Conservation (phyloP, 2,113 vertebrate genomes). For the Sapayoa aenigma region DNA sequence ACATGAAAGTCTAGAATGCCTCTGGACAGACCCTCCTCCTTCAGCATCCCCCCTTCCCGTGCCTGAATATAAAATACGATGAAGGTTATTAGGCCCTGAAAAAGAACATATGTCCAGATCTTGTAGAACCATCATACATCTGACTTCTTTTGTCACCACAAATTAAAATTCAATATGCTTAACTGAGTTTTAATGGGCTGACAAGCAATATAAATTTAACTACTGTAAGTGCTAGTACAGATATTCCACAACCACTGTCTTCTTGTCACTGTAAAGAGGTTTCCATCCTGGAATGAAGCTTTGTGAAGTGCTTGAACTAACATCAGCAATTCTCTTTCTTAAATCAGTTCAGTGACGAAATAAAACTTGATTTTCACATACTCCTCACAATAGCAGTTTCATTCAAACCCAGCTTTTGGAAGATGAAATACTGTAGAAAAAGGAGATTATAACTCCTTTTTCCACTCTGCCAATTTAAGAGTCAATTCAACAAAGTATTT, state of each 20-base stretch:
- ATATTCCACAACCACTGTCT: neutral
- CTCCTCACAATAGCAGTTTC: neutral
- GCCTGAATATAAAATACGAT: neutral
- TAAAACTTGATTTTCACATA: neutral
- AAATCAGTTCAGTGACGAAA: neutral
- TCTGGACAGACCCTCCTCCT: neutral
- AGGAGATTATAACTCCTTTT: neutral
- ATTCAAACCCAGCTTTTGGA: neutral
- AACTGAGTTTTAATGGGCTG: neutral
- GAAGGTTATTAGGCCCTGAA: neutral
- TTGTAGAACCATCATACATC: neutral
- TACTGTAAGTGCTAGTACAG: neutral
- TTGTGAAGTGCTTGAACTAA: neutral
- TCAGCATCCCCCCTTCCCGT: neutral
- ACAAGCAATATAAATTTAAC: neutral
- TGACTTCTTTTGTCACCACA: neutral
- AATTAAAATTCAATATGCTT: neutral
- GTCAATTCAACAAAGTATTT: neutral
- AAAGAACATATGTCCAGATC: neutral
- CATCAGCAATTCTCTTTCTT: neutral
- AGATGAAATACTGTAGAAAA: neutral
- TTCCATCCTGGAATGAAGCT: neutral
- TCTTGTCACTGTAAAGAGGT: neutral
- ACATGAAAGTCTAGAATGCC: neutral
- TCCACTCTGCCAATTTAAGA: neutral